phyloP scores from a whole-genome alignment of 2,888 invertebrate genomes.

The Andrena trimmerana region DNA sequence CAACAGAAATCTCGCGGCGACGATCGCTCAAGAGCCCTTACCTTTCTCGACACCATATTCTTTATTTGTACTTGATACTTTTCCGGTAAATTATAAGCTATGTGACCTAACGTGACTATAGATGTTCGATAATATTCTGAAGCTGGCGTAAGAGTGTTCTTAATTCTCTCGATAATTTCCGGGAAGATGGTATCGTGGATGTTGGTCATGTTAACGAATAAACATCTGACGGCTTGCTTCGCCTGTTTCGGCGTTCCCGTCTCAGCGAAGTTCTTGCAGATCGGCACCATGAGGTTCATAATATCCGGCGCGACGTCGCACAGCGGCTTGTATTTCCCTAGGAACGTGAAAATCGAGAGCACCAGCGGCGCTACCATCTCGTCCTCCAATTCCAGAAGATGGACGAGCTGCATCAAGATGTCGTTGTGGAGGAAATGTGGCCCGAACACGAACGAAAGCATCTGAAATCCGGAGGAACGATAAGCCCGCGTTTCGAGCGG shows the following conservation, averaged over 20 bases:
- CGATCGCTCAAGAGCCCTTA: constrained; percentile 77
- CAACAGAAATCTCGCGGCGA: not conserved
- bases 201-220: constrained; percentile 92
- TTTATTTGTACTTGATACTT: constrained; percentile 96
- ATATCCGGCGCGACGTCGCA: constrained; percentile 92
- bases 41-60: constrained; percentile 96
- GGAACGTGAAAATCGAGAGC: constrained; percentile 93
- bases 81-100: constrained; percentile 96
- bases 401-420: constrained; percentile 91
- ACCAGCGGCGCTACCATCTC: constrained; percentile 93
- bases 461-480: constrained; percentile 84
- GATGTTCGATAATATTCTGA: constrained; percentile 96
- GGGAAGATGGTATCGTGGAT: constrained; percentile 92
- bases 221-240: constrained; percentile 97
- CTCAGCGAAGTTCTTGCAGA: constrained; percentile 95
- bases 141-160: constrained; percentile 90
- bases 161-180: constrained; percentile 92
- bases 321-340: constrained; percentile 94
- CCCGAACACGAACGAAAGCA: constrained; percentile 96
- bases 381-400: constrained; percentile 93
- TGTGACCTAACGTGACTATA: constrained; percentile 97
- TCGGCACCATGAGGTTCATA: constrained; percentile 92
- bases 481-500: not conserved
- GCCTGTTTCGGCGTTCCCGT: constrained; percentile 97
- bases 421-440: constrained; percentile 96